Base-by-base conservation (phyloP, 2,797 vertebrate genomes). In the Malurus leucopterus region DNA sequence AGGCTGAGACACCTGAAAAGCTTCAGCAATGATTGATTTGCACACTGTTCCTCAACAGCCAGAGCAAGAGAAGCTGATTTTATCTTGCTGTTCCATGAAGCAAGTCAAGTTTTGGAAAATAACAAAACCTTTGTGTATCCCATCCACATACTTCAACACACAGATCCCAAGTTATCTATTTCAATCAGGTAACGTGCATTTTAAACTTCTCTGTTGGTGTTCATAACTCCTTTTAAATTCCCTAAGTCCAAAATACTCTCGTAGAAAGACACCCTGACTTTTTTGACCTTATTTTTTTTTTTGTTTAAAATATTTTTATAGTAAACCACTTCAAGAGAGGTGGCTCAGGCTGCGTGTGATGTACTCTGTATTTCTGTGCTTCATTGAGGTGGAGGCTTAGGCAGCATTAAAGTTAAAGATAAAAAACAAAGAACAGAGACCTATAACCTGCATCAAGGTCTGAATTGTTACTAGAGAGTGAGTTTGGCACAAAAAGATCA, bases 21-120 rank as follows among this genome's bases (percentile, higher is more conserved):
- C 79, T 90, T 57, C 9, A 89, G 63, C 27, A 87, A 93, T 89
- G 91, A 36, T 36, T 10, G 36, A 91, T 89, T 81, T 80, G 17
- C 80, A 57, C 88, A 94, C 69, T 94, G 91, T 70, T 95, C 88
- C 73, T 84, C 49, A n/a, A 50, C 22, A 83, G 79, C 55, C 73
- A 90, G 73, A 69, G 46, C 85, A 78, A 87, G 59, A 81, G 62
- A 71, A 90, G 65, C 82, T 78, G 86, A 90, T 90, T 91, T 94
- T 81, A 85, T 91, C 62, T 78, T 53, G 34, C 84, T 77, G 4
- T 54, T 40, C 46, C 54, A 69, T 62, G 77, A 83, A 71, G 32
- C 21, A 65, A 65, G 19, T 53, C n/a, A 73, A 91, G 55, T 87
- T 93, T 77, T 40, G 73, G 50, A 67, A 89, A 88, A 86, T 26